phyloP scores from a whole-genome alignment of 2,113 vertebrate species.

The Ahaetulla prasina region DNA sequence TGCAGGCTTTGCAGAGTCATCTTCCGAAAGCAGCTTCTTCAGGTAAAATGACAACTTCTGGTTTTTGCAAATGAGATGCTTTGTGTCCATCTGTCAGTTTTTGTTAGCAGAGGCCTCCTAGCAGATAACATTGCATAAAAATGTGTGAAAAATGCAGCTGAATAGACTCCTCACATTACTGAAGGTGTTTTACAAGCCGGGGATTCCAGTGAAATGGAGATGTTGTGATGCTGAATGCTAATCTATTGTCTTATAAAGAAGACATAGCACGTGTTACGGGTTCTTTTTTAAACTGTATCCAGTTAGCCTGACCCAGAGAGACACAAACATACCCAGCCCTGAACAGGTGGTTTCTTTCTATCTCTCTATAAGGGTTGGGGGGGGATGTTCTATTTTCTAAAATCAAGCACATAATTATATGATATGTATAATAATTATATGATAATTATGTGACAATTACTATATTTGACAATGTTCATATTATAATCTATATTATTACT shows the following conservation, averaged over 20 bases:
- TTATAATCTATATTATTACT: neutral
- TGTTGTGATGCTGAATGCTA: slow-evolving; percentile 35
- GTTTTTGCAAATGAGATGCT: slow-evolving; percentile 38
- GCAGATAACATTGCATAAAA: slow-evolving; percentile 44
- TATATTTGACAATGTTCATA: neutral
- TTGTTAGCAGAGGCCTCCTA: slow-evolving; percentile 39
- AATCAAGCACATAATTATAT: neutral
- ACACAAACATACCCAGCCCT: neutral
- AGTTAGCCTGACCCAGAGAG: neutral
- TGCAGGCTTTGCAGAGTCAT: slow-evolving; percentile 67
- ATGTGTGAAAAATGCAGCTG: slow-evolving; percentile 41
- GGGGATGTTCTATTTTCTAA: neutral
- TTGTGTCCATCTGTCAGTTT: slow-evolving; percentile 37
- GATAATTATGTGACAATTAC: neutral
- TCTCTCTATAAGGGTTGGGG: neutral
- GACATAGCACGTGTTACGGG: slow-evolving; percentile 12
- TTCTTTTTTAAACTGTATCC: neutral
- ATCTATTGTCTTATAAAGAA: slow-evolving; percentile 27
- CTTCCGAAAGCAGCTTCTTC: slow-evolving; percentile 75
- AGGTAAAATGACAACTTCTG: slow-evolving; percentile 72
- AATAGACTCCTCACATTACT: slow-evolving; percentile 34
- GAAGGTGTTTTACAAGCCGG: slow-evolving; percentile 47
- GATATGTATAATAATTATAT: no score
- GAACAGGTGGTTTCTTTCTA: neutral
- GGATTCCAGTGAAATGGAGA: slow-evolving; percentile 42